A percentile compares a stretch with the other conserved stretches of the same genome.
Conservation (phyloP, 2,888 invertebrate species). For the Plagiodera versicolora region DNA sequence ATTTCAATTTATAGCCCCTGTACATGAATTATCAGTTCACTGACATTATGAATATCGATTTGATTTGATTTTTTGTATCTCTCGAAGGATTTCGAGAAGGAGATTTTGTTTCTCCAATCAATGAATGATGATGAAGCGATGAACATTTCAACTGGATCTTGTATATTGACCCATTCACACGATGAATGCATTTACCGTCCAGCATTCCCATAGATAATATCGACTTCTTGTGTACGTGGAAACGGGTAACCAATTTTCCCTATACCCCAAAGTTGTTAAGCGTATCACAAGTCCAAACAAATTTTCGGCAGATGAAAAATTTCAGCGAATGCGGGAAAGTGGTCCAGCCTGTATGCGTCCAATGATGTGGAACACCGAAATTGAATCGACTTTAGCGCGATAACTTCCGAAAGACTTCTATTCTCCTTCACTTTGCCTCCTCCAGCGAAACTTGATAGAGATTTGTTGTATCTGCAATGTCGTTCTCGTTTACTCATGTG, state of each 20-base stretch:
- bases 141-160: too few relatives aligned
- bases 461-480: conserved; percentile 32
- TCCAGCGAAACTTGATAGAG: conserved; percentile 28
- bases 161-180: too few relatives aligned
- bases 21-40: too few relatives aligned
- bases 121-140: too few relatives aligned
- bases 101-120: too few relatives aligned
- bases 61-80: too few relatives aligned
- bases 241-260: conserved; percentile 34
- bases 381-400: conserved; percentile 38
- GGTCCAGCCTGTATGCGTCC: conserved; percentile 33
- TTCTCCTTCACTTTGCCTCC: conserved; percentile 29
- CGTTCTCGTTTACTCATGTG: conserved; percentile 35
- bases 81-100: too few relatives aligned
- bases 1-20: too few relatives aligned
- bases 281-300: too few relatives aligned
- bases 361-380: conserved; percentile 39
- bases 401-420: conserved; percentile 42
- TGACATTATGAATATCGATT: too few relatives aligned
- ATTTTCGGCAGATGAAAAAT: conserved; percentile 28
- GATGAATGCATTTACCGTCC: too few relatives aligned
- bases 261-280: conserved; percentile 20
- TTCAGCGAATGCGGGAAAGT: conserved; percentile 35
- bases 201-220: too few relatives aligned
- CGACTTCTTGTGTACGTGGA: neutral